Evolutionary conservation across 2,888 invertebrate genomes (phyloP).

Genomic region (Pandemis cinnamomeana): DNA sequence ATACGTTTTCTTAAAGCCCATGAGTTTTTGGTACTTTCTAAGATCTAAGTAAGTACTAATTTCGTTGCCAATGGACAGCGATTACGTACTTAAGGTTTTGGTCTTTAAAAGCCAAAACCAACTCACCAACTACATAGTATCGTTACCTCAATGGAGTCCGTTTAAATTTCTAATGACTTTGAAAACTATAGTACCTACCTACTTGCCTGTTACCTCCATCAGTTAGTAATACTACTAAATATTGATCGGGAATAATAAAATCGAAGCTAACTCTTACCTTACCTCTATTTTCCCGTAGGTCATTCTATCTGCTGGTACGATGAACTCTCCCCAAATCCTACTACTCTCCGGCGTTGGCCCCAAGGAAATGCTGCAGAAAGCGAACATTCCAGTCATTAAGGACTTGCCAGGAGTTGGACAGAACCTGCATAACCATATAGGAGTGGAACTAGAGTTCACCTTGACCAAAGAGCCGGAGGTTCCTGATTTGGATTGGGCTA

Average conservation of each 20-base stretch:
- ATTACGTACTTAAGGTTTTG: no score
- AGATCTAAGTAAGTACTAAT: no score
- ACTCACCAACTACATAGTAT: no score
- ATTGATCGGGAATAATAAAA: no score
- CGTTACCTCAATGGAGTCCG: no score
- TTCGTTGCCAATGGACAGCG: no score
- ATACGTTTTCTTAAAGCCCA: neutral
- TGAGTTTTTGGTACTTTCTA: neutral
- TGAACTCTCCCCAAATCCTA: slow-evolving; percentile 88
- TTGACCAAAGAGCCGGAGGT: slow-evolving; percentile 79
- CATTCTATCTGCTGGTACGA: slow-evolving; percentile 86
- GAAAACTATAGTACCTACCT: no score
- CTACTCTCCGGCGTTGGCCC: slow-evolving; percentile 88
- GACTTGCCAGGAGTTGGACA: slow-evolving; percentile 88
- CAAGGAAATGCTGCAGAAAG: slow-evolving; percentile 82
- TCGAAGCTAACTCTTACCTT: no score
- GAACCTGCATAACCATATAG: slow-evolving; percentile 88
- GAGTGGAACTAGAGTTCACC: slow-evolving; percentile 84
- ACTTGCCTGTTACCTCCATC: no score
- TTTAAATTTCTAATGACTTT: no score
- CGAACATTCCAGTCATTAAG: slow-evolving; percentile 85
- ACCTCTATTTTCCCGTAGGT: slow-evolving; percentile 59
- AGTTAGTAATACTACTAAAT: no score
- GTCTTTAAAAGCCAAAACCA: no score
- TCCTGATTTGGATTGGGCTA: slow-evolving; percentile 86